Evolutionary conservation across 2,888 invertebrate species (phyloP).

Genomic region (Vanessa cardui): DNA sequence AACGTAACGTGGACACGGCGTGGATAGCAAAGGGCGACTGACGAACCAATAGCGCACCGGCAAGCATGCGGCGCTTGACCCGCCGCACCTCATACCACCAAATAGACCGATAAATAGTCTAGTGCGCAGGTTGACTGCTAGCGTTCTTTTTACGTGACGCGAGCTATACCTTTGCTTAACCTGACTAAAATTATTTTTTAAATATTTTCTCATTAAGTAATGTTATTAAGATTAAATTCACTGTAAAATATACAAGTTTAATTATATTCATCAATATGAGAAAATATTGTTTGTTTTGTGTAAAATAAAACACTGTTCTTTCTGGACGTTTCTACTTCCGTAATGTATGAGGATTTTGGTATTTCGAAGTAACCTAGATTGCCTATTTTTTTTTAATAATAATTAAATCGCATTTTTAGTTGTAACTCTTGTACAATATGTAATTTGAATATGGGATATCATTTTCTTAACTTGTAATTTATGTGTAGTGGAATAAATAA

Average conservation of each 20-base stretch:
- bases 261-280: not conserved
- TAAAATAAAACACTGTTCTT: slow-evolving; percentile 11
- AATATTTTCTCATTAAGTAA: slow-evolving; percentile 1
- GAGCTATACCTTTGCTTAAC: slow-evolving; percentile 13
- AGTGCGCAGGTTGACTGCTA: too few relatives aligned
- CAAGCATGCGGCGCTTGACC: too few relatives aligned
- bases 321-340: slow-evolving; percentile 20
- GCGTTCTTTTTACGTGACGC: too few relatives aligned
- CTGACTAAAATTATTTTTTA: slow-evolving; percentile 10
- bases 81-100: too few relatives aligned
- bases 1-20: too few relatives aligned
- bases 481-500: slow-evolving; percentile 49
- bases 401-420: slow-evolving; percentile 51
- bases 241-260: not conserved
- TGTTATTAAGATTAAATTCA: slow-evolving; percentile 2
- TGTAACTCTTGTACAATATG: slow-evolving; percentile 47
- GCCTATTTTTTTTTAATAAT: slow-evolving; percentile 45
- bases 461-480: slow-evolving; percentile 50
- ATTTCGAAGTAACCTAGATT: slow-evolving; percentile 43
- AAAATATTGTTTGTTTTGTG: slow-evolving; percentile 18
- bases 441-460: slow-evolving; percentile 46
- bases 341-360: slow-evolving; percentile 39
- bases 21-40: too few relatives aligned
- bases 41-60: too few relatives aligned
- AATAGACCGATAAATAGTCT: too few relatives aligned